phyloP scores from a whole-genome alignment of 92 coral and sea anemone species.

The Epizoanthus rinbou region DNA sequence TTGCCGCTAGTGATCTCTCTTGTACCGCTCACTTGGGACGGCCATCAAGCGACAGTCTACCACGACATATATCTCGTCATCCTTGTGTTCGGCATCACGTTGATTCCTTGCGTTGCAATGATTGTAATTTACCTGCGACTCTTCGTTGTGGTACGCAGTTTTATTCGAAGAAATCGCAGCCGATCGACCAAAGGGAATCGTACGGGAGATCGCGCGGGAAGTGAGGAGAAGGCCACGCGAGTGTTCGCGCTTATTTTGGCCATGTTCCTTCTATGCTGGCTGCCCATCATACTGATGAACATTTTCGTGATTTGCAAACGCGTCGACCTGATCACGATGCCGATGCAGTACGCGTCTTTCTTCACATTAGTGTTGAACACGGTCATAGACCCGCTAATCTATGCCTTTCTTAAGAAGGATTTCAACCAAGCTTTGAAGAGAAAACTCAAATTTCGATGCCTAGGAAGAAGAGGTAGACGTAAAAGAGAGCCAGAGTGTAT shows the following conservation, averaged over 20 bases:
- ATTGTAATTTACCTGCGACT: conserved; percentile 73
- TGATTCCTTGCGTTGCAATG: conserved; percentile 79
- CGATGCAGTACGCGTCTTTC: conserved; percentile 68
- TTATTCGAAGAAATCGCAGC: conserved; percentile 70
- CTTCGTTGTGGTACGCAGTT: conserved; percentile 74
- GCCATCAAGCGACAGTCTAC: conserved; percentile 44
- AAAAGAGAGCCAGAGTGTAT: conserved; percentile 7
- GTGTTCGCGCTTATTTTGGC: conserved; percentile 81
- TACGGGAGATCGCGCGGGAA: conserved; percentile 82
- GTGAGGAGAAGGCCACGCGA: conserved; percentile 79
- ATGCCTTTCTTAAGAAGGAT: conserved; percentile 81
- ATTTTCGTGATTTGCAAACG: conserved; percentile 66
- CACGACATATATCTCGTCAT: conserved; percentile 72
- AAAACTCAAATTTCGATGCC: conserved; percentile 17
- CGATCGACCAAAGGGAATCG: conserved; percentile 85
- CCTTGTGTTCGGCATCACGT: conserved; percentile 64
- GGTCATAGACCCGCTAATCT: conserved; percentile 77
- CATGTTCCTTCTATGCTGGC: conserved; percentile 79
- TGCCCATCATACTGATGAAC: conserved; percentile 82
- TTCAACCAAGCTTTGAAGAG: conserved; percentile 62
- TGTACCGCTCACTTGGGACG: conserved; percentile 79
- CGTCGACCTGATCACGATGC: conserved; percentile 51
- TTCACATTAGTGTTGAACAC: conserved; percentile 82
- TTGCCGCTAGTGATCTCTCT: conserved; percentile 61
- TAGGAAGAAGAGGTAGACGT: neutral